Base-by-base conservation (phyloP, 2,113 vertebrate genomes). In the Gnathonemus echidnorhynchus region DNA sequence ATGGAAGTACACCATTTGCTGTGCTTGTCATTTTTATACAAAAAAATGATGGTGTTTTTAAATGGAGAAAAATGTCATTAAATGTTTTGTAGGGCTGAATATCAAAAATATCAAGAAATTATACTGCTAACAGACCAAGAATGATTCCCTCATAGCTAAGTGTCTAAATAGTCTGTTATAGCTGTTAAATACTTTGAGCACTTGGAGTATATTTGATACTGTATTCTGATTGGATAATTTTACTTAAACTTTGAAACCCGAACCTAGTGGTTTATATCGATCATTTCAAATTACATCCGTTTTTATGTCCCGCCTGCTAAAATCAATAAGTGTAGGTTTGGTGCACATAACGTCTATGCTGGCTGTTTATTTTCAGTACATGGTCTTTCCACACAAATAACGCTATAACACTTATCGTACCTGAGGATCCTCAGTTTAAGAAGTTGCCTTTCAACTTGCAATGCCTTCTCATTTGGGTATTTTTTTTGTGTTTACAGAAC, bases 11-110 rank as follows among this genome's bases (percentile, higher is more conserved):
- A 42, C 74, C 13, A 9, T 80, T 4, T 66, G 62, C 70, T 1
- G 74, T 42, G 74, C 74, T 80, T 42, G 74, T 80, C 74, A 42
- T 46, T 85, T 85, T 85, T 85, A 85, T 46, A 85, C 39, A 85
- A 48, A 48, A 48, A 48, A 85, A 83, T 58, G 2, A n/a, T 70
- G 62, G n/a, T 39, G 77, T 85, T 48, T 85, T 48, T 85, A 85
- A 48, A 48, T 48, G 83, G 74, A 46, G 83, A 21, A 85, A n/a
- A 48, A 46, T 42, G 77, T 83, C 42, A 45, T 83, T 24, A 85
- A 84, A 85, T 48, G 45, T 85, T 48, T 85, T 48, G 42, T 85
- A 85, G 42, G 83, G 1, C 45, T 45, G 21, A 85, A 24, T 46
- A 84, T 46, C 77, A 42, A 46, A 84, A 42, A 10, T 48, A 24